Evolutionary conservation across 37 sponge, comb jelly and placozoan species (phyloP).

Genomic region (Aplysina aerophoba): DNA sequence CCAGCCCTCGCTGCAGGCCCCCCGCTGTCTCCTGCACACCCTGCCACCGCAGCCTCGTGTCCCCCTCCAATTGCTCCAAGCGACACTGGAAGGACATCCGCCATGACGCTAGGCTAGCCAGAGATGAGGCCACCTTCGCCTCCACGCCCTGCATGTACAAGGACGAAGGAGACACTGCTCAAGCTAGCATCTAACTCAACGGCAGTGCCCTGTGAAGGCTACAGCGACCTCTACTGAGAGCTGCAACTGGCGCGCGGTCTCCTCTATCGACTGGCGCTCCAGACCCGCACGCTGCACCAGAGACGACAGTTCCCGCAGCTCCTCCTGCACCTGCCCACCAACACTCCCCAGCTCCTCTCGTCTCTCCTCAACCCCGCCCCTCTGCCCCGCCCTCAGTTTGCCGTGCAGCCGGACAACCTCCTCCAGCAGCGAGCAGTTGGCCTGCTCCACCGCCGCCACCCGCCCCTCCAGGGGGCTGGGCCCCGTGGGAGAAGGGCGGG

Average conservation of each 20-base stretch:
- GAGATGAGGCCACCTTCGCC: no score
- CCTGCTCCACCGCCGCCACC: neutral
- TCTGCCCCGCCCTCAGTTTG: neutral
- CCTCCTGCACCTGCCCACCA: neutral
- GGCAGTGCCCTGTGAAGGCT: neutral
- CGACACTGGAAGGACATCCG: no score
- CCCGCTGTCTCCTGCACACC: no score
- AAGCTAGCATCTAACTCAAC: no score
- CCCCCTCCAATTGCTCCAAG: no score
- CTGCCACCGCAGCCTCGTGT: no score
- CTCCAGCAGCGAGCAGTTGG: constrained; percentile 18
- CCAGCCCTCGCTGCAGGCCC: no score
- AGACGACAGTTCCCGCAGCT: neutral
- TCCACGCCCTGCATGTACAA: no score
- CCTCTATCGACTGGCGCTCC: neutral
- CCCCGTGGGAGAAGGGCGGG: no score
- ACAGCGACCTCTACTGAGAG: neutral
- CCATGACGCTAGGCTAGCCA: no score
- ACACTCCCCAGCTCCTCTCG: neutral
- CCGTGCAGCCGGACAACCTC: neutral
- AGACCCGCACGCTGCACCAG: neutral
- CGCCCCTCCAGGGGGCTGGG: neutral
- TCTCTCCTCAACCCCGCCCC: neutral
- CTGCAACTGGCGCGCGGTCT: neutral
- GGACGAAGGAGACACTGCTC: no score